Base-by-base conservation (phyloP, 2,888 invertebrate species). In the Caprella mutica region DNA sequence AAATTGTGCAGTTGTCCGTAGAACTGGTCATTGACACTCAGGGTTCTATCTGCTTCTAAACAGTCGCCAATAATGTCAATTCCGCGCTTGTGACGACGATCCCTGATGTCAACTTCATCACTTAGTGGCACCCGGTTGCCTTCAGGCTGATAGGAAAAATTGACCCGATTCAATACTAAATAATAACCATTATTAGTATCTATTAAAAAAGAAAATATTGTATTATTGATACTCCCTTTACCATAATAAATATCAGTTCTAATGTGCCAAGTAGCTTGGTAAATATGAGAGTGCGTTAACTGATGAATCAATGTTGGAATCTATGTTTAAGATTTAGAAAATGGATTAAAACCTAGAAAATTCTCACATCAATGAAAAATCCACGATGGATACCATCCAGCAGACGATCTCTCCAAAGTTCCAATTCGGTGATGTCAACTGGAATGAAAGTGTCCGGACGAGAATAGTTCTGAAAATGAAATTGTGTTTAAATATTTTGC, bases 1-100 rank as follows among this genome's bases (percentile, higher is more conserved):
- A 83, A 78, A 72, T 89, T 89, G 73, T 90, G 89, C 33, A 87
- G 68, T 71, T 86, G 83, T 0, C 89, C 89, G 52, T 69, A 69
- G 50, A 66, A 68, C 40, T 61, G 62, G 12, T 48, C 62, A 51
- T 62, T 61, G 12, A 52, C 38, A 21, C 43, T 43, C 4, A 8
- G 19, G 19, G 14, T 14, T 14, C 33, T 8, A 14, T 33, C 43
- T 8, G 43, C 43, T 23, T 43, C 43, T 6, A 43, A 6, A 5
- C 19, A 2, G 17, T 43, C 23, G 4, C 43, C 43, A 23, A 43
- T 6, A 8, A 43, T 17, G 19, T 43, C 23, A 14, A 43, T 23
- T 14, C 43, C 43, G 23, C 3, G 33, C 9, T 33, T 33, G 9
- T 33, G 33, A 14, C 33, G 14, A 43, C 5, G 19, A 4, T 43